A percentile compares a stretch with the other conserved stretches of the same genome.
These are phyloP conservation scores for Yasuhikotakia modesta DNA, from an alignment of 2,797 vertebrate species.

Conservation along the genomic window DNA sequence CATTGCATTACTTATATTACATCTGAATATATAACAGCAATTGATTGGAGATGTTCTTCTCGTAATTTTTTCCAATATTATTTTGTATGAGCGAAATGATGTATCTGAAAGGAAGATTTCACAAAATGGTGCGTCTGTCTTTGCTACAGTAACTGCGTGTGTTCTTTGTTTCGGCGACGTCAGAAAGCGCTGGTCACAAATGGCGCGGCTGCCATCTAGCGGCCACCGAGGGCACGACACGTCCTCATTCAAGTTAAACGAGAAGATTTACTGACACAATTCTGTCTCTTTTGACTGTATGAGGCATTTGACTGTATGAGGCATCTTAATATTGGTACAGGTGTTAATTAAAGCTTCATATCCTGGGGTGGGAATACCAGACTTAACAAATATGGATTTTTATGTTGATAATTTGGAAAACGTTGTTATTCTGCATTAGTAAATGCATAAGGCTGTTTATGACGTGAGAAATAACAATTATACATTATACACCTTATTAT, in stretches of 20 bases:
- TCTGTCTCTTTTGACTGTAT: background rate
- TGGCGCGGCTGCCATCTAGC: slow-evolving; percentile 80
- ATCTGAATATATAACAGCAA: background rate
- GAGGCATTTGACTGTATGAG: background rate
- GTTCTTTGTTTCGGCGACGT: slow-evolving; percentile 72
- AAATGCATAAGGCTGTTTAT: background rate
- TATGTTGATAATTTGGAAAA: background rate
- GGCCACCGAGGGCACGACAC: slow-evolving; percentile 55
- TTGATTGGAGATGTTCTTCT: background rate
- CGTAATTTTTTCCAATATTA: background rate
- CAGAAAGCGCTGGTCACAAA: slow-evolving; percentile 56
- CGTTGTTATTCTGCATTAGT: background rate
- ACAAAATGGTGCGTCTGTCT: slow-evolving; percentile 41
- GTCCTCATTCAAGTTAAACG: background rate
- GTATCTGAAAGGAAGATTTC: slow-evolving; percentile 14
- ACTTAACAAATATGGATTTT: background rate
- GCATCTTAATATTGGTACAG: background rate
- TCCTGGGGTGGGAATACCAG: background rate
- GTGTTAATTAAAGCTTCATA: background rate
- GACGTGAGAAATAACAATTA: background rate
- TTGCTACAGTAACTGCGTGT: slow-evolving; percentile 40
- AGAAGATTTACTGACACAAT: background rate
- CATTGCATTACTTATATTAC: background rate
- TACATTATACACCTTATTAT: background rate
- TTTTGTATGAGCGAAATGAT: background rate